phyloP scores from a whole-genome alignment of 2,888 invertebrate species.

The Dendrolimus pini region DNA sequence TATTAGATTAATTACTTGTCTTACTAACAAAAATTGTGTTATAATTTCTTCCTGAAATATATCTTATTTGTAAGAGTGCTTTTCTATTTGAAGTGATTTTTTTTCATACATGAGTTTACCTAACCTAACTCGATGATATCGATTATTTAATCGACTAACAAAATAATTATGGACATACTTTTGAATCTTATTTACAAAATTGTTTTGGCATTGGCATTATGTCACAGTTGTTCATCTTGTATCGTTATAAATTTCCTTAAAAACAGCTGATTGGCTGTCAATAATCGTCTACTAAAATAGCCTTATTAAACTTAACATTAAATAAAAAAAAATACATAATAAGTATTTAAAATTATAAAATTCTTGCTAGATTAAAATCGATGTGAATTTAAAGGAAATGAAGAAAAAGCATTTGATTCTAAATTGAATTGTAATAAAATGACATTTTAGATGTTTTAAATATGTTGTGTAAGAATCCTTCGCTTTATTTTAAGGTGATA shows the following conservation, averaged over 20 bases:
- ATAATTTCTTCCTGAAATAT: too few relatives aligned
- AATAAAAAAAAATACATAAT: constrained; percentile 46
- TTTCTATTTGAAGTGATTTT: too few relatives aligned
- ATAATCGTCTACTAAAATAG: constrained; percentile 66
- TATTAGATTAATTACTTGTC: constrained; percentile 24
- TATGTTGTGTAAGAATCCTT: constrained; percentile 28
- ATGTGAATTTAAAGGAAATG: constrained; percentile 60
- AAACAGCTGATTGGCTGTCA: constrained; percentile 33
- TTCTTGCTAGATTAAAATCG: constrained; percentile 61
- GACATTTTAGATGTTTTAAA: constrained; percentile 59
- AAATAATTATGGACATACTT: too few relatives aligned
- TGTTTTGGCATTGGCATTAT: too few relatives aligned
- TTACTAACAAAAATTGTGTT: too few relatives aligned
- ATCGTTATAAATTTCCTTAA: constrained; percentile 32
- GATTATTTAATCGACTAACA: too few relatives aligned
- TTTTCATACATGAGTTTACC: too few relatives aligned
- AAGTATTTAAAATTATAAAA: constrained; percentile 37
- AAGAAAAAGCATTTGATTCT: constrained; percentile 72
- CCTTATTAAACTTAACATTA: constrained; percentile 70
- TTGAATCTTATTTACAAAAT: too few relatives aligned
- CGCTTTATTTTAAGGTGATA: constrained; percentile 20
- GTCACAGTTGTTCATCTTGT: constrained; percentile 21
- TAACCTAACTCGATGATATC: too few relatives aligned
- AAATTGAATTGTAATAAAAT: constrained; percentile 72
- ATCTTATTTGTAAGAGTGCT: too few relatives aligned